phyloP scores from a whole-genome alignment of 2,113 vertebrate genomes.

The Galeopterus variegatus region DNA sequence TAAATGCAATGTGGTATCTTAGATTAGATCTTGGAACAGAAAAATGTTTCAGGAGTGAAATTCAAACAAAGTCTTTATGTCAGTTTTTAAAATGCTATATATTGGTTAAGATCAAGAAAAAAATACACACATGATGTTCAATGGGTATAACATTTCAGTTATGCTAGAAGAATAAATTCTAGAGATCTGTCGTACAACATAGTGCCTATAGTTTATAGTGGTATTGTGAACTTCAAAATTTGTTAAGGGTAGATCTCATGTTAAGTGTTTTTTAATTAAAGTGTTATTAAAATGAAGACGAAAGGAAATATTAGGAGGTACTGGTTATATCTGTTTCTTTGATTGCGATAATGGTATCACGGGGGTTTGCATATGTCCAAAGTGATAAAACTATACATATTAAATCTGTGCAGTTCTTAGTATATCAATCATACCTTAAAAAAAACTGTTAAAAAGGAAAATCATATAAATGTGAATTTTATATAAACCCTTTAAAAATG shows the following conservation, averaged over 20 bases:
- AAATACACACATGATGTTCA: not conserved
- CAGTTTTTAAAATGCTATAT: not conserved
- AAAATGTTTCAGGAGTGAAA: not conserved
- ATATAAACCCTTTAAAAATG: fast-evolving
- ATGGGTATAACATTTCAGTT: not conserved
- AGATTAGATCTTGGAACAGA: not conserved
- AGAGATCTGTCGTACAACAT: not conserved
- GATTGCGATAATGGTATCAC: not conserved
- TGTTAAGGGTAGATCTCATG: not conserved
- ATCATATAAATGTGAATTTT: not conserved
- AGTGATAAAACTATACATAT: too few species aligned
- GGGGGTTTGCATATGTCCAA: not conserved
- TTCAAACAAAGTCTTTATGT: not conserved
- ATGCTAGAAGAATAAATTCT: not conserved
- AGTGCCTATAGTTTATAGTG: not conserved
- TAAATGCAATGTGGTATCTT: not conserved
- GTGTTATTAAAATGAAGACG: too few species aligned
- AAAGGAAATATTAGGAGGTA: not conserved
- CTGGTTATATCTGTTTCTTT: not conserved
- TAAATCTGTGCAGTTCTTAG: not conserved
- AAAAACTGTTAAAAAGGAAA: not conserved
- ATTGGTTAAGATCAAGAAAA: not conserved
- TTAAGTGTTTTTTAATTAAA: not conserved
- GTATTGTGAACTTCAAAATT: not conserved
- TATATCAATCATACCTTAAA: not conserved